Evolutionary conservation across 2,888 invertebrate genomes (phyloP).

Genomic region (Fabriciana adippe): DNA sequence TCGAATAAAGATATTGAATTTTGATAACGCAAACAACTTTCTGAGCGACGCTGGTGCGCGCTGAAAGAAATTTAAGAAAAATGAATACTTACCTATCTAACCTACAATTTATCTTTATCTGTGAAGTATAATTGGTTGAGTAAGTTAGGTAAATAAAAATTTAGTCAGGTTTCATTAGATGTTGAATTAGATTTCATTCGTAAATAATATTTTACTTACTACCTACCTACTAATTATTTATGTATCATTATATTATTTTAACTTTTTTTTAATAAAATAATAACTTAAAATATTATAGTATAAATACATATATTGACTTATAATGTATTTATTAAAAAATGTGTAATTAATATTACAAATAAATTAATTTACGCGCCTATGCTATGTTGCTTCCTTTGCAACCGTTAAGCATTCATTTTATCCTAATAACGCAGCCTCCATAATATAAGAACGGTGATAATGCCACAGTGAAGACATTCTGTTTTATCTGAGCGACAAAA

Average conservation of each 20-base stretch:
- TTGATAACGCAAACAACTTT: slow-evolving; percentile 69
- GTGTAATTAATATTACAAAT: background rate
- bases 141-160: too few relatives aligned
- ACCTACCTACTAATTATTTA: background rate
- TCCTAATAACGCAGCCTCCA: slow-evolving; percentile 34
- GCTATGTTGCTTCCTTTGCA: slow-evolving; percentile 11
- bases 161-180: too few relatives aligned
- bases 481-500: slow-evolving; percentile 63
- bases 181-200: too few relatives aligned
- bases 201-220: background rate
- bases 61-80: slow-evolving; percentile 40
- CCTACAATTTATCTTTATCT: background rate
- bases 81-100: background rate
- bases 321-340: background rate
- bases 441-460: slow-evolving; percentile 45
- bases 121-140: too few relatives aligned
- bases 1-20: slow-evolving; percentile 79
- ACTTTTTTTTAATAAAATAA: too few relatives aligned
- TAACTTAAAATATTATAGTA: too few relatives aligned
- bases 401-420: slow-evolving; percentile 22
- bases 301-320: background rate
- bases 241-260: too few relatives aligned
- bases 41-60: slow-evolving; percentile 39
- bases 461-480: slow-evolving; percentile 60
- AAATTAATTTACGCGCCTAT: slow-evolving; percentile 1